phyloP scores from a whole-genome alignment of 2,113 vertebrate species.

The Forbesichthys agassizii region DNA sequence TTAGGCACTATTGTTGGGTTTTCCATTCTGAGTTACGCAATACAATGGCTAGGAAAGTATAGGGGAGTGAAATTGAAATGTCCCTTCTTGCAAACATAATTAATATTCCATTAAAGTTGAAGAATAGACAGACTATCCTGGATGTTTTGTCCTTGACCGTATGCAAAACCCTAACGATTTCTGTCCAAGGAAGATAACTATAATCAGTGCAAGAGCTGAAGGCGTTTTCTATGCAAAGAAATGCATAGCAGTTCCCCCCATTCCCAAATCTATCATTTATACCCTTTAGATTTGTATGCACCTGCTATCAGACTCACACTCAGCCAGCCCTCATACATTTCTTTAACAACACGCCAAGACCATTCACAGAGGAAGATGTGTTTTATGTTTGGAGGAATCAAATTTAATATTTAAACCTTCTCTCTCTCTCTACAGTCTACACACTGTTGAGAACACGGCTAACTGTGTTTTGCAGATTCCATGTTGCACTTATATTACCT shows the following conservation, averaged over 20 bases:
- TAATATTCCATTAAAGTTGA: constrained; percentile 69
- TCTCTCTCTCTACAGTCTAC: constrained; percentile 24
- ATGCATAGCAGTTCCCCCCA: constrained; percentile 30
- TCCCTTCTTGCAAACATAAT: constrained; percentile 61
- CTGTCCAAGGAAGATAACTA: constrained; percentile 49
- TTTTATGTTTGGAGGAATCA: constrained; percentile 62
- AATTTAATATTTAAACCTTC: constrained; percentile 69
- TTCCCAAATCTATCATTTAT: constrained; percentile 65
- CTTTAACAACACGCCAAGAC: constrained; percentile 60
- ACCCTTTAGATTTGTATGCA: constrained; percentile 59
- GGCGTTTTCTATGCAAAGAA: constrained; percentile 46
- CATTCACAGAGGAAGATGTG: constrained; percentile 51
- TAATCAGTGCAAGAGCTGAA: constrained; percentile 36
- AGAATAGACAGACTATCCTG: constrained; percentile 44
- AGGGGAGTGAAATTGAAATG: constrained; percentile 57
- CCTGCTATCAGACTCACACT: constrained; percentile 57
- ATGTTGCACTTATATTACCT: constrained; percentile 28
- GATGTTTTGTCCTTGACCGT: constrained; percentile 55
- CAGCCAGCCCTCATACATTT: constrained; percentile 66
- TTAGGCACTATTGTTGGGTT: constrained; percentile 51
- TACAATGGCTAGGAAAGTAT: constrained; percentile 34
- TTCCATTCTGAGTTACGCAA: constrained; percentile 54
- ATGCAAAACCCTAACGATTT: constrained; percentile 44
- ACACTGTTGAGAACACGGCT: constrained; percentile 38
- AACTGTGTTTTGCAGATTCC: constrained; percentile 23